Evolutionary conservation across 2,888 invertebrate genomes (phyloP), one percentile per base, ranked within the genome.

Genomic region (Cryptops parisi): DNA sequence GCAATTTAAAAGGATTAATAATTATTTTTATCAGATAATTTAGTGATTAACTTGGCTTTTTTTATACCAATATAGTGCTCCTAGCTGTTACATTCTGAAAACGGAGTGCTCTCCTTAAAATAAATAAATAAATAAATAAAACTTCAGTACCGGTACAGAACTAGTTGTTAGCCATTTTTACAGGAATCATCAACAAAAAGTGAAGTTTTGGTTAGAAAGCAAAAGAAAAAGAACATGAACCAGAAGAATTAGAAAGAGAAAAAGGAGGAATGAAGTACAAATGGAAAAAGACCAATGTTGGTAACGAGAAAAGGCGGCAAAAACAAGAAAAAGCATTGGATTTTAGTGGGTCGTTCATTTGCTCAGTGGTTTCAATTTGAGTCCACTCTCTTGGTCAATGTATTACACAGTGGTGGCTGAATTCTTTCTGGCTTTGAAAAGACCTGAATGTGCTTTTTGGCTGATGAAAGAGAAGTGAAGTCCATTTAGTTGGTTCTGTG

Each of bases 391-490:
- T 15, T 33, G 33, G 33, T 33, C 33, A 33, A 33, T 33, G 33
- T 33, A 15, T 33, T 33, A 33, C 33, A 15, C 15, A 15, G 33
- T n/a, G 33, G 6, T 9, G 33, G 33, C 33, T 6, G 15, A 33
- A 9, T 15, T 33, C 15, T 33, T 33, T 33, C 9, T 33, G 33
- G 33, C 23, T 38, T 48, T 48, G 21, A 27, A 38, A 46, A 46
- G 26, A 27, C 26, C 48, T 38, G 26, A 26, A 48, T 26, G 48
- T 48, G 50, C 50, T 50, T 41, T 50, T 50, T 50, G 41, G 23
- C 41, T 50, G 41, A 50, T 50, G 50, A 50, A 50, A 50, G 41
- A 43, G 50, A 41, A 43, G 24, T 27, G 50, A 41, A 26, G 39
- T 40, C 41, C 41, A 40, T 50, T 50, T 50, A 41, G 21, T 33